Percentiles rank a stretch among this genome's conserved stretches.
These are phyloP conservation scores for Atrina japonica DNA, from an alignment of 2,888 invertebrate genomes.

Conservation along the genomic window DNA sequence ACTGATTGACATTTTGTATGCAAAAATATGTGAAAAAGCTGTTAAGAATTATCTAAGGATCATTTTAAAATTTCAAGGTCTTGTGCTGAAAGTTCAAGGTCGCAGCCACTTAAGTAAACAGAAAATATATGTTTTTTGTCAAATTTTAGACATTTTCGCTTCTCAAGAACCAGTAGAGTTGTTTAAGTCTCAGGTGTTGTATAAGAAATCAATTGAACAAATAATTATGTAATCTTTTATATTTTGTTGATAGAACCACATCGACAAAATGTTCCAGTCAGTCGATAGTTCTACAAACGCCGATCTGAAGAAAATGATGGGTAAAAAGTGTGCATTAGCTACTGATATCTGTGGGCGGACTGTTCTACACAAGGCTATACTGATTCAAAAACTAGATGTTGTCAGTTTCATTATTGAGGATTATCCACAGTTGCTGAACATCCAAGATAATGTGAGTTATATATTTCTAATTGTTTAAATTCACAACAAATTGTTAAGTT, in stretches of 20 bases:
- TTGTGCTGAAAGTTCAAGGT: too few relatives aligned
- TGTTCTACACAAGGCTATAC: conserved; percentile 75
- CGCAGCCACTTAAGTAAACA: too few relatives aligned
- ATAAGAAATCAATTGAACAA: neutral
- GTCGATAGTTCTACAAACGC: conserved; percentile 67
- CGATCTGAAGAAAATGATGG: conserved; percentile 65
- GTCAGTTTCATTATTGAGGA: conserved; percentile 68
- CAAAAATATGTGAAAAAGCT: too few relatives aligned
- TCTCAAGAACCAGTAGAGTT: too few relatives aligned
- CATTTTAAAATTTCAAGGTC: too few relatives aligned
- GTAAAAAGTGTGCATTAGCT: conserved; percentile 65
- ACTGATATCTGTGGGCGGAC: conserved; percentile 76
- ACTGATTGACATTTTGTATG: too few relatives aligned
- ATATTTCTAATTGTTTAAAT: neutral
- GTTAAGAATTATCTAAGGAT: too few relatives aligned
- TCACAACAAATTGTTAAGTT: too few relatives aligned
- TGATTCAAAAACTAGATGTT: conserved; percentile 65
- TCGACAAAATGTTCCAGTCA: conserved; percentile 64
- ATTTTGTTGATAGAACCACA: conserved; percentile 60
- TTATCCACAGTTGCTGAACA: conserved; percentile 70
- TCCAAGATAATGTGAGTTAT: conserved; percentile 72
- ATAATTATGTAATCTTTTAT: neutral
- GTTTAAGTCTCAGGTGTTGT: neutral
- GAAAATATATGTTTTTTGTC: too few relatives aligned
- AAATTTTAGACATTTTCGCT: too few relatives aligned